These are phyloP conservation scores for Morinoia aosen DNA, from an alignment of 2,888 invertebrate genomes.

Conservation along the genomic window DNA sequence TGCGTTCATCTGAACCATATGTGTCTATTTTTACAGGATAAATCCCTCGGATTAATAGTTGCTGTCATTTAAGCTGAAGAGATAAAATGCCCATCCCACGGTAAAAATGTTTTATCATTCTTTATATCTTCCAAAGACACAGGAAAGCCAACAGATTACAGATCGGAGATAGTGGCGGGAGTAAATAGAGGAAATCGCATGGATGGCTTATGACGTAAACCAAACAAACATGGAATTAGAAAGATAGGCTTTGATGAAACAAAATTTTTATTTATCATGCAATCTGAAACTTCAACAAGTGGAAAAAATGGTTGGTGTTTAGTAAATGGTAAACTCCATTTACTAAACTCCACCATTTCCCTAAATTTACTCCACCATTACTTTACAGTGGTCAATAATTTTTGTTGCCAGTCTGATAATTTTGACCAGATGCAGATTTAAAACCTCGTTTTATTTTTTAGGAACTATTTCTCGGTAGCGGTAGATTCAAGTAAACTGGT, in stretches of 20 bases:
- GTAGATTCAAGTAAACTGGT: too few relatives aligned
- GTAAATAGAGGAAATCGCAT: not conserved
- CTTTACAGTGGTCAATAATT: too few relatives aligned
- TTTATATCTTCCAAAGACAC: not conserved
- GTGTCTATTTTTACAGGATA: not conserved
- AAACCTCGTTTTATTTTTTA: too few relatives aligned
- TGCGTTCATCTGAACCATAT: not conserved
- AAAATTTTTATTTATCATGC: too few relatives aligned
- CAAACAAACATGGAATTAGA: not conserved
- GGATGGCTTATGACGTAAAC: not conserved
- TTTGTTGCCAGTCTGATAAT: too few relatives aligned
- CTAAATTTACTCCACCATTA: too few relatives aligned
- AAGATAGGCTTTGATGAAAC: not conserved
- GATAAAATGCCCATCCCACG: not conserved
- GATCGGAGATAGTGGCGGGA: not conserved
- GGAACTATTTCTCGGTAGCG: too few relatives aligned
- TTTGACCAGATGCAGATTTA: too few relatives aligned
- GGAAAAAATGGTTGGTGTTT: too few relatives aligned
- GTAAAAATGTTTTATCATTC: not conserved
- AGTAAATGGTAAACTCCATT: too few relatives aligned
- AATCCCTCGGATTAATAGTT: not conserved
- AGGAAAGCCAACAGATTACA: not conserved
- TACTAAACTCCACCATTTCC: too few relatives aligned
- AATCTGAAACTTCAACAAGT: too few relatives aligned
- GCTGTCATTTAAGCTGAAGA: not conserved